Conservation (phyloP, 2,888 invertebrate species). For the Petrolisthes cinctipes region DNA sequence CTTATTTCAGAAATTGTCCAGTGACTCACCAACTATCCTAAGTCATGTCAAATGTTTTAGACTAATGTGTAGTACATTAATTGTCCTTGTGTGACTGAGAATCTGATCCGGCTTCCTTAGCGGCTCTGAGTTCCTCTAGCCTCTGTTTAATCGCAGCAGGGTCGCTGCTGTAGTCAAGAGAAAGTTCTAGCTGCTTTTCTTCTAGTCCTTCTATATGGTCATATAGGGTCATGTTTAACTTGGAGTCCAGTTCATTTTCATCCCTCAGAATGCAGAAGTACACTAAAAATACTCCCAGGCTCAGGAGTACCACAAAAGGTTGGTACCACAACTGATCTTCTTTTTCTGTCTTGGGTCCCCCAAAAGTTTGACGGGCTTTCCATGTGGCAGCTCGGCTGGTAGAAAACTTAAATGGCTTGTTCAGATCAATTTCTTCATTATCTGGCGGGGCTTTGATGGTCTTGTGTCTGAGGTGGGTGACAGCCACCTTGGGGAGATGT, state of each 20-base stretch:
- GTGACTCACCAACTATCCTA: too few species aligned
- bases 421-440: slow-evolving; percentile 54
- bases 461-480: slow-evolving; percentile 23
- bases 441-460: slow-evolving; percentile 18
- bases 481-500: slow-evolving; percentile 17
- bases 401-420: slow-evolving; percentile 65
- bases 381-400: slow-evolving; percentile 66
- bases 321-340: slow-evolving; percentile 78
- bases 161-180: slow-evolving; percentile 27
- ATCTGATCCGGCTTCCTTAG: not conserved
- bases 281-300: slow-evolving; percentile 78
- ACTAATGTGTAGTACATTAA: not conserved
- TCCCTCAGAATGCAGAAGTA: slow-evolving; percentile 86
- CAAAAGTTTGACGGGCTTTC: slow-evolving; percentile 65
- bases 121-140: slow-evolving; percentile 39
- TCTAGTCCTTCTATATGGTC: slow-evolving; percentile 55
- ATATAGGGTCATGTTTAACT: slow-evolving; percentile 72
- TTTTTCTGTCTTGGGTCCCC: slow-evolving; percentile 31
- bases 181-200: slow-evolving; percentile 50
- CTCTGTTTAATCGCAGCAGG: slow-evolving; percentile 28
- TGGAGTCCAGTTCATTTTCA: slow-evolving; percentile 85
- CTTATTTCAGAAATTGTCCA: too few species aligned
- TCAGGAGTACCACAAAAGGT: slow-evolving; percentile 76
- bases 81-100: not conserved
- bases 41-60: slow-evolving; percentile 6